Conservation (phyloP, 1,140 invertebrate genomes). For the Coenobita brevimanus region DNA sequence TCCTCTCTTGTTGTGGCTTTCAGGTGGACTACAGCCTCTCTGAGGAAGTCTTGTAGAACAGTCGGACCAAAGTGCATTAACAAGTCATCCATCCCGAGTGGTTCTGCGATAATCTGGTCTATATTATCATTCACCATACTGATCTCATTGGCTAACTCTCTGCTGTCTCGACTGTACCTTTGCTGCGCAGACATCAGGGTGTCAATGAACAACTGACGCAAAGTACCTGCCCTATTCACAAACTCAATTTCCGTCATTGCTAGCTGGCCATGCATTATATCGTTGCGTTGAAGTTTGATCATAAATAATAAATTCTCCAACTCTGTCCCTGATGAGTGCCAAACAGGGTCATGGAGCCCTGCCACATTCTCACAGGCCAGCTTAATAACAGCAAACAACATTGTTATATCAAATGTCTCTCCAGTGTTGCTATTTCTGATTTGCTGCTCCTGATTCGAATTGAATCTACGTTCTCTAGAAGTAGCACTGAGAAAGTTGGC, state of each 20-base stretch:
- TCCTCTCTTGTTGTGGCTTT: not conserved
- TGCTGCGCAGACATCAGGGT: no score
- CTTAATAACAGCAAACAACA: constrained; percentile 14
- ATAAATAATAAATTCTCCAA: not conserved
- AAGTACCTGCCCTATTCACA: no score
- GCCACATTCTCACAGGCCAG: constrained; percentile 28
- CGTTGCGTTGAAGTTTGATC: constrained; percentile 4
- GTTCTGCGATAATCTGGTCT: no score
- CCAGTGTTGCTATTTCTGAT: not conserved
- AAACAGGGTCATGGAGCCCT: not conserved
- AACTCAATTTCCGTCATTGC: no score
- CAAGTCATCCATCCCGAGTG: no score
- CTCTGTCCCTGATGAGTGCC: not conserved
- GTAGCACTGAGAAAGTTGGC: not conserved
- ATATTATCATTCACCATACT: no score
- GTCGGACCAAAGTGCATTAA: not conserved
- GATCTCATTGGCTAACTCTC: no score
- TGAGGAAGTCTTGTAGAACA: not conserved
- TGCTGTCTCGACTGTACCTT: no score
- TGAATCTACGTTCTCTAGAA: not conserved
- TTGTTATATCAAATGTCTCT: not conserved
- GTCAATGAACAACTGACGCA: no score
- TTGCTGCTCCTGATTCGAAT: not conserved
- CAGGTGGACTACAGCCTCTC: not conserved
- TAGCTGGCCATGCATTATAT: not conserved